A percentile compares a stretch with the other conserved stretches of the same genome.
These are phyloP conservation scores for Myotis yumanensis DNA, from an alignment of 2,113 vertebrate genomes.

Conservation along the genomic window DNA sequence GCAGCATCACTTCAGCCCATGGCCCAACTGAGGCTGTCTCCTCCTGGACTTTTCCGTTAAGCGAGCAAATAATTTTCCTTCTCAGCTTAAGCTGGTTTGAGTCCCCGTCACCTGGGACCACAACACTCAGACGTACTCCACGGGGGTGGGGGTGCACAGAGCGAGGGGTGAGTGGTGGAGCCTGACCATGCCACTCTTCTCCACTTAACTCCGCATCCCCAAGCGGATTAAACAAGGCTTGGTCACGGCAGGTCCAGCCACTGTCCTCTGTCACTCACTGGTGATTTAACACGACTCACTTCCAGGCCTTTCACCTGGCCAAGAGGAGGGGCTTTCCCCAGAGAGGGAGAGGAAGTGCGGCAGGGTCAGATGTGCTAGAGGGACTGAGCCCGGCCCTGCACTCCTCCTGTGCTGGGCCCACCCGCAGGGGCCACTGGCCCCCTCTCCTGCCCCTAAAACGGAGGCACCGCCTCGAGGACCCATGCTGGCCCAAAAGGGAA, in stretches of 20 bases:
- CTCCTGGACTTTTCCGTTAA: neutral
- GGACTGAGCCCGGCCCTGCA: neutral
- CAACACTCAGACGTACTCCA: neutral
- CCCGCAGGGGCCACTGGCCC: neutral
- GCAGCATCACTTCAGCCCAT: neutral
- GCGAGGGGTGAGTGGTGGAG: rapidly evolving
- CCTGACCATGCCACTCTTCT: rapidly evolving
- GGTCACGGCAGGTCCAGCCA: too few species aligned
- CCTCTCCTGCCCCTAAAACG: neutral
- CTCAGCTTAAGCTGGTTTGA: neutral
- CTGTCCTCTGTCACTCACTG: neutral
- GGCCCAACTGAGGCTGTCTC: neutral
- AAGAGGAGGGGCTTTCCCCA: neutral
- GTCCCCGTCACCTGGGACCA: neutral
- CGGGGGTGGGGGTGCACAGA: neutral
- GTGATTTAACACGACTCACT: neutral
- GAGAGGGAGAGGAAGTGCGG: neutral
- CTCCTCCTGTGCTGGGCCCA: neutral
- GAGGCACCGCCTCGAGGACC: neutral
- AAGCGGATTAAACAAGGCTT: neutral
- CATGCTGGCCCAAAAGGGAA: neutral
- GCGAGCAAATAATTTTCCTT: neutral
- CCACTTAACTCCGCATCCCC: neutral
- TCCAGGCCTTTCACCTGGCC: neutral
- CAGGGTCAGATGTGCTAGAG: rapidly evolving